Base-by-base conservation (phyloP, 2,113 vertebrate genomes). In the Pheucticus melanocephalus region DNA sequence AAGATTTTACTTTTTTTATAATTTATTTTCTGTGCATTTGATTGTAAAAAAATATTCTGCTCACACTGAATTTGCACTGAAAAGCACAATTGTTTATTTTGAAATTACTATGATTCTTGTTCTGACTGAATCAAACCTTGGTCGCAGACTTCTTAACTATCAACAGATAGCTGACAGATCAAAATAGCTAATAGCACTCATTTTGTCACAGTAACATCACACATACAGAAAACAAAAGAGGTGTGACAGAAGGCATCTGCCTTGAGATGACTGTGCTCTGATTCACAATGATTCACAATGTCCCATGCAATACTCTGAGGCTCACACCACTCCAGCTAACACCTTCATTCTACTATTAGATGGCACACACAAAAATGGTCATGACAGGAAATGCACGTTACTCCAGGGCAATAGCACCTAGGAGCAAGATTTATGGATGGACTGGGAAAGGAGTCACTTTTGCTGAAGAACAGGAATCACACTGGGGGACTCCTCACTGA, bases 381-480 rank as follows among this genome's bases (percentile, higher is more conserved):
- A 17, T 61, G 18, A 81, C 2, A 57, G 31, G 19, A 93, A 82
- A 72, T 28, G 48, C 30, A 79, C 18, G 75, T 50, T 79, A 76
- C 63, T 95, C 70, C 78, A 48, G 40, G 84, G 47, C 44, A 86
- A 27, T 82, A 81, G 64, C 33, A 84, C 37, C 48, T 45, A 95
- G 12, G 23, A 78, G 27, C n/a, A 89, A 94, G 71, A 76, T 39
- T 77, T 71, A 80, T 54, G 53, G 70, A 82, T 42, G 31, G 27
- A 15, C 31, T 56, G 27, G 61, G 57, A 87, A 59, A 73, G 42
- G 39, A 82, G 35, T 53, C 28, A 37, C 70, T 93, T 87, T 82
- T 70, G 60, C 66, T 86, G 85, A 91, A 87, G 84, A 94, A 86
- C 59, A 89, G 56, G 47, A 92, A 93, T 66, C 51, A 37, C 50